Evolutionary conservation across 2,797 vertebrate species (phyloP).

Genomic region (Cetoscarus ocellatus): DNA sequence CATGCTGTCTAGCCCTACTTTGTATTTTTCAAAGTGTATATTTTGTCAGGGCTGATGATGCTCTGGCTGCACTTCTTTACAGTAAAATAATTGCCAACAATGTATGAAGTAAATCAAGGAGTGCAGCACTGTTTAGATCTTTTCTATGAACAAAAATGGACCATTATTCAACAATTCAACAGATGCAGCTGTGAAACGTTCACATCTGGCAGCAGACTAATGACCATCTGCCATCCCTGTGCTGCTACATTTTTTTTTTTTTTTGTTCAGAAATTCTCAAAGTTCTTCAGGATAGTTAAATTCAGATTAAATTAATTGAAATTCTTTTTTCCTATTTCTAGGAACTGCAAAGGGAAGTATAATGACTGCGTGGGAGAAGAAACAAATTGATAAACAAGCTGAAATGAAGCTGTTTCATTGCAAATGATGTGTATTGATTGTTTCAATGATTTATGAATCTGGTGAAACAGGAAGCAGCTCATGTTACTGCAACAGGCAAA

Average conservation of each 20-base stretch:
- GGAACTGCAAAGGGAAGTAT: background rate
- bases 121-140: conserved; percentile 20
- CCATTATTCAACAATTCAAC: conserved; percentile 34
- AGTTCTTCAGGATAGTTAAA: conserved; percentile 36
- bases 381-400: background rate
- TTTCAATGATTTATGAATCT: conserved; percentile 45
- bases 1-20: too few relatives aligned
- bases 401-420: background rate
- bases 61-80: background rate
- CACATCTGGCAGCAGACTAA: conserved; percentile 66
- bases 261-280: conserved; percentile 22
- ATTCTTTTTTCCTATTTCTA: background rate
- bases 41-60: background rate
- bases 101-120: conserved; percentile 25
- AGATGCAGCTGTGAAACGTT: conserved; percentile 62
- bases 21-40: background rate
- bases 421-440: conserved; percentile 8
- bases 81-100: conserved; percentile 1
- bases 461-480: conserved; percentile 41
- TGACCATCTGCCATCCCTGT: conserved; percentile 56
- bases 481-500: conserved; percentile 25
- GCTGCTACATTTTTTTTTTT: conserved; percentile 11
- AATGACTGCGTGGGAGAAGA: background rate
- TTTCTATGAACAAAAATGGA: conserved; percentile 31
- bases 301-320: conserved; percentile 26